phyloP scores from a whole-genome alignment of 2,797 vertebrate genomes.

The Danio aesculapii region DNA sequence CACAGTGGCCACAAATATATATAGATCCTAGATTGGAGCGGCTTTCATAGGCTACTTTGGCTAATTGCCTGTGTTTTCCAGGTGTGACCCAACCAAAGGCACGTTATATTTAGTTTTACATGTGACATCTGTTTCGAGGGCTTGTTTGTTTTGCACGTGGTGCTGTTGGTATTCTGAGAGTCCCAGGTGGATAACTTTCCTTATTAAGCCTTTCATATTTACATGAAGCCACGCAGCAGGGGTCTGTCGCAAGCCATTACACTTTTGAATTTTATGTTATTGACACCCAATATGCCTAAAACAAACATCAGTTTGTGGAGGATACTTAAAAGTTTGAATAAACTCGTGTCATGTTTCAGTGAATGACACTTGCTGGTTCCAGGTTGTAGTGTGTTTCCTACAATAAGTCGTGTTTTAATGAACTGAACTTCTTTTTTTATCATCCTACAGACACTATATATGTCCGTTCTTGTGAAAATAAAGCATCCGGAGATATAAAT shows the following conservation, averaged over 20 bases:
- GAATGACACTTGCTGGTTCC: background rate
- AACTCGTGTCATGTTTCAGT: slow-evolving; percentile 29
- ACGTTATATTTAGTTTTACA: slow-evolving; percentile 77
- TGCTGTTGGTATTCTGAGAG: slow-evolving; percentile 61
- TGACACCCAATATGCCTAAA: slow-evolving; percentile 44
- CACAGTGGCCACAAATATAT: slow-evolving; percentile 53
- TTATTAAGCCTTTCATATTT: slow-evolving; percentile 60
- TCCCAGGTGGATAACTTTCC: slow-evolving; percentile 72
- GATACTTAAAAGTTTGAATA: slow-evolving; percentile 44
- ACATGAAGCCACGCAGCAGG: slow-evolving; percentile 42
- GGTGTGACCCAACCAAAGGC: slow-evolving; percentile 74
- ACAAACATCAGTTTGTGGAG: slow-evolving; percentile 42
- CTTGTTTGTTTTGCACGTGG: slow-evolving; percentile 71
- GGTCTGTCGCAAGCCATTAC: slow-evolving; percentile 8
- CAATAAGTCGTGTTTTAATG: slow-evolving; percentile 9
- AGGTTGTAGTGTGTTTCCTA: background rate
- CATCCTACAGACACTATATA: slow-evolving; percentile 53
- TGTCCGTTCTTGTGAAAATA: slow-evolving; percentile 51
- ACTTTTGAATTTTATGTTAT: slow-evolving; percentile 39
- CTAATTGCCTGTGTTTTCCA: slow-evolving; percentile 63
- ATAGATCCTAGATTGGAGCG: slow-evolving; percentile 43
- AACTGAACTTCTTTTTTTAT: slow-evolving; percentile 47
- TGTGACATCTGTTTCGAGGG: slow-evolving; percentile 69
- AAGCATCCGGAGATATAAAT: slow-evolving; percentile 52
- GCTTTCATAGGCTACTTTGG: slow-evolving; percentile 56